A percentile compares a stretch with the other conserved stretches of the same genome.
These are phyloP conservation scores for Phenacoccus solenopsis DNA, from an alignment of 1,140 invertebrate species.

Conservation along the genomic window DNA sequence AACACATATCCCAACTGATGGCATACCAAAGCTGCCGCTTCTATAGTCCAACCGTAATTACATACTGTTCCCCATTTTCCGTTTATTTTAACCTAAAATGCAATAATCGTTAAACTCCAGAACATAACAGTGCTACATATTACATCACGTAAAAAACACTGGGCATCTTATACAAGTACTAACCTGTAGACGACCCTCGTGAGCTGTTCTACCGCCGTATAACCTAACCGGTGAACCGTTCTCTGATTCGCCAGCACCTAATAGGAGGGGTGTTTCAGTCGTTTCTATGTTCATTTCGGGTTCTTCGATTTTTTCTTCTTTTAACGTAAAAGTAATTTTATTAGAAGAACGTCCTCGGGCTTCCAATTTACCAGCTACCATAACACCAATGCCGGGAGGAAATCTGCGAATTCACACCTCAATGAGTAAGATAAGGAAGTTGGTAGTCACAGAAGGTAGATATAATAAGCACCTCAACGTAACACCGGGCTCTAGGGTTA, in stretches of 20 bases:
- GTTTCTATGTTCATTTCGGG: slow-evolving; percentile 40
- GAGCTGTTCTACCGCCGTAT: slow-evolving; percentile 54
- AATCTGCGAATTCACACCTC: slow-evolving; percentile 39
- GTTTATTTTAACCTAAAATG: slow-evolving; percentile 47
- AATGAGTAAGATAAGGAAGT: background rate
- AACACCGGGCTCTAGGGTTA: slow-evolving; percentile 75
- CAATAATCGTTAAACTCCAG: background rate
- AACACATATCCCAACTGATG: slow-evolving; percentile 87
- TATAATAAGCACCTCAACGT: slow-evolving; percentile 45
- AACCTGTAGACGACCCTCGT: slow-evolving; percentile 70
- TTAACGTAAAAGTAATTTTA: slow-evolving; percentile 62
- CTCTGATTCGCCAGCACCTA: slow-evolving; percentile 28
- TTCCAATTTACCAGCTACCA: slow-evolving; percentile 84
- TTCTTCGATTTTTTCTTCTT: slow-evolving; percentile 46
- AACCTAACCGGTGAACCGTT: slow-evolving; percentile 52
- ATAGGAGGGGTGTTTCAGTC: slow-evolving; percentile 39
- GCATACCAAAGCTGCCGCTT: slow-evolving; percentile 83
- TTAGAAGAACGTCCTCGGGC: slow-evolving; percentile 61
- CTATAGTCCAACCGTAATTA: slow-evolving; percentile 88
- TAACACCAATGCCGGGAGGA: slow-evolving; percentile 85
- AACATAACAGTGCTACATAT: no score
- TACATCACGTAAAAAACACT: background rate
- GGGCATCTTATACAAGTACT: slow-evolving; percentile 16
- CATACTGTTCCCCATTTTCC: slow-evolving; percentile 91
- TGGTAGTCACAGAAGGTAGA: background rate